Evolutionary conservation across 2,113 vertebrate genomes (phyloP).

Genomic region (Myotis davidii): DNA sequence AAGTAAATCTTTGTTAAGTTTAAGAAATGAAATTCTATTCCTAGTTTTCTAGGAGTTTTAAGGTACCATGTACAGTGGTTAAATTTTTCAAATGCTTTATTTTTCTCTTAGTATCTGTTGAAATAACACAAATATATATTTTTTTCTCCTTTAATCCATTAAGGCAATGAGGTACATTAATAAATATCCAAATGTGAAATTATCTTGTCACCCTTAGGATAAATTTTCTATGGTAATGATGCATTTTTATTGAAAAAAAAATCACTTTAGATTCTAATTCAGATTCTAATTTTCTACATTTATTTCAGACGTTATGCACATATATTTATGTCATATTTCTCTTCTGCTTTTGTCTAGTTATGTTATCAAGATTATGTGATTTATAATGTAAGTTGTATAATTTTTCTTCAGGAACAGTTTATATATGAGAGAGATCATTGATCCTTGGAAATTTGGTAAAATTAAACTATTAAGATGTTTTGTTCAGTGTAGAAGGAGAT

Average conservation of each 20-base stretch:
- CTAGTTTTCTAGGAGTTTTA: neutral
- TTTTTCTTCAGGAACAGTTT: neutral
- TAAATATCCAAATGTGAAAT: constrained; percentile 38
- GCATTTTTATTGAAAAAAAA: constrained; percentile 20
- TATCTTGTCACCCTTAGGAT: neutral
- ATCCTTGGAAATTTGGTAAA: neutral
- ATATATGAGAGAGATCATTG: neutral
- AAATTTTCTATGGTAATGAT: neutral
- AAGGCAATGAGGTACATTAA: neutral
- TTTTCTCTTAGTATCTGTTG: neutral
- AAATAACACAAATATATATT: neutral
- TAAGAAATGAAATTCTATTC: neutral
- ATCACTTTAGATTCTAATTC: neutral
- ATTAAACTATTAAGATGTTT: neutral
- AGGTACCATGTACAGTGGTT: neutral
- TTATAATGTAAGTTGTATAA: neutral
- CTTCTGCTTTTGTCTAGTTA: neutral
- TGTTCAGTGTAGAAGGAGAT: neutral
- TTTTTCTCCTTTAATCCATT: neutral
- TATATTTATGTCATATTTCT: neutral
- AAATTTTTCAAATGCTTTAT: neutral
- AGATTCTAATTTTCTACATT: neutral
- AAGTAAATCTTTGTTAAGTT: neutral
- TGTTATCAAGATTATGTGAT: neutral
- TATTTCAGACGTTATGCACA: neutral